Percentiles rank a stretch among this genome's conserved stretches.
Conservation (phyloP, 2,113 vertebrate genomes). For the Deroptyus accipitrinus region DNA sequence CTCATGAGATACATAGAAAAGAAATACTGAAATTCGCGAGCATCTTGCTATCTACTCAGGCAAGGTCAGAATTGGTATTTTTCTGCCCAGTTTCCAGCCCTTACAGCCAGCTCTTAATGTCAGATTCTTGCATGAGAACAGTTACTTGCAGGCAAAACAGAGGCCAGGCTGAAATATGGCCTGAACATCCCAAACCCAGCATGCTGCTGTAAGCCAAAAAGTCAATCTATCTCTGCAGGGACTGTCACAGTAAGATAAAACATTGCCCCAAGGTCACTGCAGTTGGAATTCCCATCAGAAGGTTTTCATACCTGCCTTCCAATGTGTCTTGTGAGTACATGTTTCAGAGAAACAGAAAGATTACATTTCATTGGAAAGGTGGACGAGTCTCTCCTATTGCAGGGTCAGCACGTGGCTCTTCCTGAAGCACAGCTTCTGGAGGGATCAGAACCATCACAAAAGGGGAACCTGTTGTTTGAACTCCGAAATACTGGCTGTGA, state of each 20-base stretch:
- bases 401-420: background rate
- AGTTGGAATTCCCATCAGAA: slow-evolving; percentile 67
- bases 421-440: background rate
- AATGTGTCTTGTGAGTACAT: slow-evolving; percentile 70
- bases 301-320: slow-evolving; percentile 64
- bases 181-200: slow-evolving; percentile 19
- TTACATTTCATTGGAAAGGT: background rate
- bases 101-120: background rate
- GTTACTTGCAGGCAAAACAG: slow-evolving; percentile 24
- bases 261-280: slow-evolving; percentile 67
- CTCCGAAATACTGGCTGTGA: background rate
- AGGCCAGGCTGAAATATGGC: slow-evolving; percentile 15
- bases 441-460: background rate
- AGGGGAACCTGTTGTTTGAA: background rate
- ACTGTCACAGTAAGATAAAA: slow-evolving; percentile 68
- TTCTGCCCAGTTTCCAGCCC: background rate
- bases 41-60: background rate
- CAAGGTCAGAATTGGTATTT: background rate
- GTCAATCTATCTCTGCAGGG: slow-evolving; percentile 59
- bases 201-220: slow-evolving; percentile 30
- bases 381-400: background rate
- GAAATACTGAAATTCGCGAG: background rate
- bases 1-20: background rate
- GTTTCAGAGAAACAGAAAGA: slow-evolving; percentile 32
- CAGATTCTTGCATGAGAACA: background rate